Evolutionary conservation across 2,888 invertebrate species (phyloP), one percentile per base, ranked within the genome.

Genomic region (Pristionchus japonicus): DNA sequence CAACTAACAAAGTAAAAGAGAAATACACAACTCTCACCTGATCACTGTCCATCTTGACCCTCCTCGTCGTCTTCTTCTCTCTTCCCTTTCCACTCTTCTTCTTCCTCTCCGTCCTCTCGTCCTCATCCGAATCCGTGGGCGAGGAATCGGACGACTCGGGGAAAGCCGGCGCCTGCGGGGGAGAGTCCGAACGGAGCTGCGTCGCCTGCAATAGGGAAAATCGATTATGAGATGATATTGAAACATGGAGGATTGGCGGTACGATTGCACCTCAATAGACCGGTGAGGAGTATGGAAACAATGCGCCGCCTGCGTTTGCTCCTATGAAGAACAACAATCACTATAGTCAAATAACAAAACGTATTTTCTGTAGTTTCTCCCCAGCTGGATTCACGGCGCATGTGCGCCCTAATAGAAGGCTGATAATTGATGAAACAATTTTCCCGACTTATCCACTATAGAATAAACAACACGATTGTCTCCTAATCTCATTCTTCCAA

Each of bases 121-220:
- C 85, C 43, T 85, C 85, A 61, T 64, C 64, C 11, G 61, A 64
- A 43, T 85, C 85, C 61, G 85, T 85, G 27, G 85, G 85, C 7
- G 85, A 85, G 17, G 85, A 85, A 4, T n/a, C n/a, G n/a, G 61
- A 61, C 13, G 85, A 85, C 6, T 23, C 23, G 15, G 37, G 15
- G 40, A 34, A 37, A 15, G 64, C 27, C 23, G 85, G 7, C 2
- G 40, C 11, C 13, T n/a, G n/a, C 6, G 40, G 61, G 34, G 82
- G 82, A 83, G 82, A 83, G 34, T 85, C 85, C 2, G 31, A 17
- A 15, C 61, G 43, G 31, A 61, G 23, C 31, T 37, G 64, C 1
- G 37, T 61, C 27, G 85, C 85, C 85, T 85, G 47, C 1, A 64
- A 80, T 3, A 23, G 31, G 49, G 40, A 40, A 74, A 20, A 57